Evolutionary conservation across 2,888 invertebrate species (phyloP).

Genomic region (Drosophila dives): DNA sequence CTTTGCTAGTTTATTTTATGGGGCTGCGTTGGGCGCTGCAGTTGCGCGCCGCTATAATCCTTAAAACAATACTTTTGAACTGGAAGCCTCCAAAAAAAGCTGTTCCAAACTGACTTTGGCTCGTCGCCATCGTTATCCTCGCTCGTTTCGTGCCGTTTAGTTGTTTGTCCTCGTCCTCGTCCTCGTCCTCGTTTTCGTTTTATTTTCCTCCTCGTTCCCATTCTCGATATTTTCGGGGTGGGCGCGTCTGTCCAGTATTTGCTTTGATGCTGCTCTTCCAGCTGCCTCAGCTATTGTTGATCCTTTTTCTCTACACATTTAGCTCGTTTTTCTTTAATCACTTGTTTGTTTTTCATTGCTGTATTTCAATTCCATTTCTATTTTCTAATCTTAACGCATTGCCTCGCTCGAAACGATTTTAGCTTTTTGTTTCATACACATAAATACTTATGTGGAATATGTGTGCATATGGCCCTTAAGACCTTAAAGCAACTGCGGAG

Average conservation of each 20-base stretch:
- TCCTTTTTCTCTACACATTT: slow-evolving; percentile 31
- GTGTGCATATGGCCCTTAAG: slow-evolving; percentile 21
- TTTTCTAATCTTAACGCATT: slow-evolving; percentile 22
- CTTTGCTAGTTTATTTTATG: slow-evolving; percentile 52
- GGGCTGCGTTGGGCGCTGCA: slow-evolving; percentile 26
- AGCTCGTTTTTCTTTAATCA: slow-evolving; percentile 28
- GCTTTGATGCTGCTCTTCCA: slow-evolving; percentile 41
- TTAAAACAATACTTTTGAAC: slow-evolving; percentile 76
- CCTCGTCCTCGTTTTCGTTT: neutral
- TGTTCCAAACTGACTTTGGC: slow-evolving; percentile 48
- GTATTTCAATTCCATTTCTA: slow-evolving; percentile 16
- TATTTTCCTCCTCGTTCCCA: slow-evolving; percentile 1
- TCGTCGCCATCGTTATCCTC: slow-evolving; percentile 30
- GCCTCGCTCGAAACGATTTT: slow-evolving; percentile 61
- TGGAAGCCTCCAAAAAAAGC: slow-evolving; percentile 56
- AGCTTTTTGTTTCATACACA: slow-evolving; percentile 37
- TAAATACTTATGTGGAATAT: neutral
- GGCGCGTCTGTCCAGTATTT: slow-evolving; percentile 44
- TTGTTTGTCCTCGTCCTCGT: slow-evolving; percentile 25
- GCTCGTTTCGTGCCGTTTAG: slow-evolving; percentile 56
- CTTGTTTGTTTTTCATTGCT: slow-evolving; percentile 33
- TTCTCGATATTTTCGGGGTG: slow-evolving; percentile 17
- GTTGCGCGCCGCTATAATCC: slow-evolving; percentile 54
- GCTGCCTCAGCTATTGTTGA: slow-evolving; percentile 43
- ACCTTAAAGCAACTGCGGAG: slow-evolving; percentile 24